phyloP scores from a whole-genome alignment of 2,113 vertebrate genomes.

The Larimichthys crocea region DNA sequence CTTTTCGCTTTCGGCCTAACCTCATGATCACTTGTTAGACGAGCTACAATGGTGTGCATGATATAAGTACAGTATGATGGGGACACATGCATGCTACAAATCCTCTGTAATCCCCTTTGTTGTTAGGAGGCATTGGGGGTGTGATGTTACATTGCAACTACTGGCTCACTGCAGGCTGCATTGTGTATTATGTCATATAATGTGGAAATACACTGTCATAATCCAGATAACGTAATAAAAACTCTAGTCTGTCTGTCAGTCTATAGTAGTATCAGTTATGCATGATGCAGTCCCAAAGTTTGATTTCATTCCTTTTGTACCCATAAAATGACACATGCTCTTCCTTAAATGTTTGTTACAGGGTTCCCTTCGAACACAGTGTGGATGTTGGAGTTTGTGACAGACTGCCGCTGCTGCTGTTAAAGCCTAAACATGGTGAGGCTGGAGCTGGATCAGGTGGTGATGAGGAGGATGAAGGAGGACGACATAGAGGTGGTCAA shows the following conservation, averaged over 20 bases:
- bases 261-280: neutral
- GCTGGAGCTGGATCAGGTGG: slow-evolving; percentile 83
- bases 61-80: neutral
- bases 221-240: neutral
- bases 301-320: neutral
- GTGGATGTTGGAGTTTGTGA: slow-evolving; percentile 39
- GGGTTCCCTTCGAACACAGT: neutral
- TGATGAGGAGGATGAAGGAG: slow-evolving; percentile 84
- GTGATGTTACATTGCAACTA: slow-evolving; percentile 10
- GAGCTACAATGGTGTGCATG: neutral
- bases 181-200: neutral
- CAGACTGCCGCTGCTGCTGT: no score
- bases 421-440: slow-evolving; percentile 76
- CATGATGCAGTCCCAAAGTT: neutral
- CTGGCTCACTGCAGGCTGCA: neutral
- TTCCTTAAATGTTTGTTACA: slow-evolving; percentile 12
- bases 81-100: slow-evolving; percentile 29
- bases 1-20: neutral
- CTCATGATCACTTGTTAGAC: slow-evolving; percentile 19
- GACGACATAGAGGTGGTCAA: slow-evolving; percentile 84
- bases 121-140: slow-evolving; percentile 32
- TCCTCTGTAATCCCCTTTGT: slow-evolving; percentile 59
- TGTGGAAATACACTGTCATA: neutral
- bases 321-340: neutral
- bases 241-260: neutral